phyloP scores from a whole-genome alignment of 2,797 vertebrate species.

The Delichon dasypus region DNA sequence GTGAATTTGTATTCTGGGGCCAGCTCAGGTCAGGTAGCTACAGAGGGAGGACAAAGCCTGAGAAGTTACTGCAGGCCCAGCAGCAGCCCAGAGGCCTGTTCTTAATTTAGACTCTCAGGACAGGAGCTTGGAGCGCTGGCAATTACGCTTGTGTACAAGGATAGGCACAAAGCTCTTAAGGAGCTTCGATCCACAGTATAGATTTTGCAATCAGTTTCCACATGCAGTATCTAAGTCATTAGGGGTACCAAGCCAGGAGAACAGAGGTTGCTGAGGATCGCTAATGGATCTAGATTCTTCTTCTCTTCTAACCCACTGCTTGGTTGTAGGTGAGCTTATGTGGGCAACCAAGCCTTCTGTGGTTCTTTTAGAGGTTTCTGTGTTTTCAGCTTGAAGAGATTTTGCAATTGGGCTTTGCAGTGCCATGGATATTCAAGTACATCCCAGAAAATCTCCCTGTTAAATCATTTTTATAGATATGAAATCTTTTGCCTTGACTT shows the following conservation, averaged over 20 bases:
- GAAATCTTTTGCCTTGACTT: neutral
- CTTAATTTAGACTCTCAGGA: slow-evolving; percentile 57
- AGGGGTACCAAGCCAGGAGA: neutral
- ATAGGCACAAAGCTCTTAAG: neutral
- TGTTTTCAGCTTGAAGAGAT: neutral
- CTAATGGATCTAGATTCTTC: neutral
- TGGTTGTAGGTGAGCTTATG: neutral
- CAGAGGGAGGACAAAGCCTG: slow-evolving; percentile 15
- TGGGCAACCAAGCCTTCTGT: neutral
- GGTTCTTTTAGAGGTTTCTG: neutral
- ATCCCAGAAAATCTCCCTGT: neutral
- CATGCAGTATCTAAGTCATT: neutral
- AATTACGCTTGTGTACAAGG: neutral
- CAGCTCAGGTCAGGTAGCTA: slow-evolving; percentile 45
- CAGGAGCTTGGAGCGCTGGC: neutral
- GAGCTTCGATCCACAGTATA: neutral
- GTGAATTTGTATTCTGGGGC: slow-evolving; percentile 4
- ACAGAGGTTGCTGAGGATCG: neutral
- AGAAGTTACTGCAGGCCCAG: slow-evolving; percentile 28
- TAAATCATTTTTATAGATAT: neutral
- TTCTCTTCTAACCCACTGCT: neutral
- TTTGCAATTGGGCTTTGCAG: neutral
- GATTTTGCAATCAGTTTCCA: slow-evolving; percentile 4
- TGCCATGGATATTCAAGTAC: neutral
- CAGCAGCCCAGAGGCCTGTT: slow-evolving; percentile 48